Base-by-base conservation (phyloP, 2,797 vertebrate species). In the Pogonophryne albipinna region DNA sequence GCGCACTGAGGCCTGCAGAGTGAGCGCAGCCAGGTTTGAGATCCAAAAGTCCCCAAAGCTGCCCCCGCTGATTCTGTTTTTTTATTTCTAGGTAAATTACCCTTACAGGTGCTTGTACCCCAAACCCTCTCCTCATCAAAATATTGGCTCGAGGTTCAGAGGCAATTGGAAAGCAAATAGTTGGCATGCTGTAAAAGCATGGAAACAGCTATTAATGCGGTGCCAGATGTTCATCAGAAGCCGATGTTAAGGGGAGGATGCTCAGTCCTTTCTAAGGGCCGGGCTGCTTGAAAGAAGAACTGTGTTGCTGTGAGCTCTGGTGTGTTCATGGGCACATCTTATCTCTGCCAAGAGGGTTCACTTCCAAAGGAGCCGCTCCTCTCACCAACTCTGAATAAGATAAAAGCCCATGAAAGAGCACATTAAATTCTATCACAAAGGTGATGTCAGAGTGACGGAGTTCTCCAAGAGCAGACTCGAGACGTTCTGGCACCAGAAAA, bases 191-290 rank as follows among this genome's bases (percentile, higher is more conserved):
- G 74, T 85, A 69, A 89, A 88, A 90, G 87, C 79, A 53, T 44
- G 66, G 85, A 89, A 87, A 85, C 44, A 34, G 73, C 76, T 51
- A 82, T 89, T 88, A 86, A 87, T 81, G 85, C 3, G n/a, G 44
- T 85, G 86, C 90, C 90, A 93, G 91, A 91, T 92, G 91, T 92
- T 91, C 70, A 69, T 90, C 78, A 85, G 78, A 64, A 58, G 68
- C 41, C 8, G 67, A 87, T 73, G 82, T 79, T 79, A 70, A 76
- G 62, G 71, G 73, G 85, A 80, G 70, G 71, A 82, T 79, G 64
- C 73, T 38, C 49, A 41, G 74, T 80, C 71, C 45, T 83, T 76
- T 83, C 80, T 64, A 64, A 82, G 52, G 60, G 71, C 71, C 53
- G 47, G 45, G 50, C 80, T 60, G 62, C 69, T 82, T 83, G 78